Percentiles rank a stretch among this genome's conserved stretches.
Evolutionary conservation across 2,113 vertebrate species (phyloP).

Genomic region (Chionomys nivalis): DNA sequence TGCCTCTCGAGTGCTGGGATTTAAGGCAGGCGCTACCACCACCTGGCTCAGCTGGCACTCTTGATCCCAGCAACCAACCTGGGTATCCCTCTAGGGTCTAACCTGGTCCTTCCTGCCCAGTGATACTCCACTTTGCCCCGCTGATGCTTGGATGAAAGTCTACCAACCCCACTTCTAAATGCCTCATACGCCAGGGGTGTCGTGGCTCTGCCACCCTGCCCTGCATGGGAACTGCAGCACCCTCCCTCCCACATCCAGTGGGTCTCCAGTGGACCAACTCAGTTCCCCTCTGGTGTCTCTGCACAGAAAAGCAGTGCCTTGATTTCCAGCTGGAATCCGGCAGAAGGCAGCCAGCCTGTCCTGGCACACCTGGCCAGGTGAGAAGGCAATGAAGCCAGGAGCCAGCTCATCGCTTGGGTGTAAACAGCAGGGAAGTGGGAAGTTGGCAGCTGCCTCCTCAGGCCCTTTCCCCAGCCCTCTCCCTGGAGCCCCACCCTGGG

Average conservation of each 20-base stretch:
- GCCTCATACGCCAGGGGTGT: background rate
- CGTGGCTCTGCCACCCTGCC: background rate
- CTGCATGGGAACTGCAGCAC: rapidly evolving
- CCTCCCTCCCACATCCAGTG: background rate
- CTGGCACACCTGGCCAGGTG: conserved; percentile 61
- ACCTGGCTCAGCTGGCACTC: too few relatives aligned
- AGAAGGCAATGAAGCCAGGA: conserved; percentile 53
- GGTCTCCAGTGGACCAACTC: background rate
- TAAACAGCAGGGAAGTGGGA: conserved; percentile 63
- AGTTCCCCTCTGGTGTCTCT: background rate
- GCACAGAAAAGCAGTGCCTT: background rate
- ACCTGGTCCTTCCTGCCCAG: background rate
- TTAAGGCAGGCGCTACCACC: too few relatives aligned
- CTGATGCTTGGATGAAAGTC: background rate
- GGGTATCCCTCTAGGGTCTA: background rate
- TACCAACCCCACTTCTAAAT: background rate
- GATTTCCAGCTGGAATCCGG: background rate
- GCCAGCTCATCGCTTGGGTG: conserved; percentile 67
- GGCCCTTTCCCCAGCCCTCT: conserved; percentile 32
- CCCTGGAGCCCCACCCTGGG: conserved; percentile 16
- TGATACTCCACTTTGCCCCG: background rate
- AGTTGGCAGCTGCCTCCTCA: conserved; percentile 59
- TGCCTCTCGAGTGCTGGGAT: too few relatives aligned
- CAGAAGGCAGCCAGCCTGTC: background rate
- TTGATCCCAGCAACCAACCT: background rate